Evolutionary conservation across 2,113 vertebrate species (phyloP).

Genomic region (Daubentonia madagascariensis): DNA sequence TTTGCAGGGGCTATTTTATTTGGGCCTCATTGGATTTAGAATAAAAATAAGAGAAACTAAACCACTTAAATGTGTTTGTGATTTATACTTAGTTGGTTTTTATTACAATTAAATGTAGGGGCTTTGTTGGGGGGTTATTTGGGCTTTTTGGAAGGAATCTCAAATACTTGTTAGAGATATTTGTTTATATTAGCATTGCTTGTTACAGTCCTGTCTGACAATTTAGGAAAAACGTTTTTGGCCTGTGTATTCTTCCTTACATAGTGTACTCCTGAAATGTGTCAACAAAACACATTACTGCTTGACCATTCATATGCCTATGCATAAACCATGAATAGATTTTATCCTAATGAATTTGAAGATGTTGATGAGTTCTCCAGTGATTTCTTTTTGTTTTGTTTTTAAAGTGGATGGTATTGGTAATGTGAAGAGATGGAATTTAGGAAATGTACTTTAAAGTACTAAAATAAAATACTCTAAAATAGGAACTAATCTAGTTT

Average conservation of each 20-base stretch:
- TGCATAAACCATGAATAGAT: not conserved
- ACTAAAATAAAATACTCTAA: not conserved
- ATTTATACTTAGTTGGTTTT: conserved; percentile 32
- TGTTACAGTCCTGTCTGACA: not conserved
- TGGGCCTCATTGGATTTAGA: conserved; percentile 29
- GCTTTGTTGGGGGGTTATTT: not conserved
- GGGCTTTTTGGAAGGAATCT: conserved; percentile 12
- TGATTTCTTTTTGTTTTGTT: not conserved
- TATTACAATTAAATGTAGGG: not conserved
- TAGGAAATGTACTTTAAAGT: conserved; percentile 29
- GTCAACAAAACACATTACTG: not conserved
- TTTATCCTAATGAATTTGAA: not conserved
- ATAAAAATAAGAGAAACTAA: conserved; percentile 14
- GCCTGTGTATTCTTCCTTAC: not conserved
- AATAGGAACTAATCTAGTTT: not conserved
- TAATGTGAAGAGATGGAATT: not conserved
- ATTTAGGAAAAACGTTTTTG: not conserved
- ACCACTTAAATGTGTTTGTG: not conserved
- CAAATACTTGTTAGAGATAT: not conserved
- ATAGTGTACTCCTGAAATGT: not conserved
- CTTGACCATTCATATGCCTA: not conserved
- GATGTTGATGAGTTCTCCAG: not conserved
- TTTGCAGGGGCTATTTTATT: not conserved
- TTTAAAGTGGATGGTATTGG: not conserved
- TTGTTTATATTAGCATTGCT: not conserved